phyloP scores from a whole-genome alignment of 2,888 invertebrate genomes.

The Drosophila mimica region DNA sequence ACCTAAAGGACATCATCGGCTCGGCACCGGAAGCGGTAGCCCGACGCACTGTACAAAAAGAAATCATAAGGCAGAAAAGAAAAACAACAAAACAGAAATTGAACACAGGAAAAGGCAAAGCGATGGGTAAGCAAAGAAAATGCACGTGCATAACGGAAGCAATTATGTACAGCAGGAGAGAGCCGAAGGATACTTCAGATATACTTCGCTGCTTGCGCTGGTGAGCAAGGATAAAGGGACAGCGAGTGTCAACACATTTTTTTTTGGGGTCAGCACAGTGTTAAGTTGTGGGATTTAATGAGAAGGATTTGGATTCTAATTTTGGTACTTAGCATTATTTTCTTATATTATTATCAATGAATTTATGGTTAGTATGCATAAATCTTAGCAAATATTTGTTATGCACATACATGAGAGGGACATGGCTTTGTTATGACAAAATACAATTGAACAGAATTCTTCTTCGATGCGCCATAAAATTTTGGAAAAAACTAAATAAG shows the following conservation, averaged over 20 bases:
- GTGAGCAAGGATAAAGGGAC: not conserved
- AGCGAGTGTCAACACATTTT: not conserved
- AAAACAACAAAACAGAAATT: conserved; percentile 23
- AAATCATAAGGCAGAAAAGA: conserved; percentile 63
- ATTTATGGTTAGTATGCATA: not conserved
- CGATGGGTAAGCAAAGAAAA: conserved; percentile 61
- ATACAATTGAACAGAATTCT: not conserved
- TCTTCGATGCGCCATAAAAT: not conserved
- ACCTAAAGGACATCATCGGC: not conserved
- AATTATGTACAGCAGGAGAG: conserved; percentile 74
- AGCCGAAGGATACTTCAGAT: conserved; percentile 6
- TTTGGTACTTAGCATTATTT: not conserved
- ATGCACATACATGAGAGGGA: not conserved
- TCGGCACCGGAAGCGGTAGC: not conserved
- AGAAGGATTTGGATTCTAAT: not conserved
- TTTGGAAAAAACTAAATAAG: not conserved
- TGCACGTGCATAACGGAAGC: conserved; percentile 78
- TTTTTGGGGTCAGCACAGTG: not conserved
- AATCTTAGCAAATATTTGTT: not conserved
- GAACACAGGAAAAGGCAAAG: conserved; percentile 19
- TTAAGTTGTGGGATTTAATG: not conserved
- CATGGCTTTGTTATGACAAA: not conserved
- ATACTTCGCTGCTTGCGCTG: not conserved
- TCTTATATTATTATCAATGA: not conserved
- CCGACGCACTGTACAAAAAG: conserved; percentile 15